These are phyloP conservation scores for Machimus atricapillus DNA, from an alignment of 2,888 invertebrate species.

Conservation along the genomic window DNA sequence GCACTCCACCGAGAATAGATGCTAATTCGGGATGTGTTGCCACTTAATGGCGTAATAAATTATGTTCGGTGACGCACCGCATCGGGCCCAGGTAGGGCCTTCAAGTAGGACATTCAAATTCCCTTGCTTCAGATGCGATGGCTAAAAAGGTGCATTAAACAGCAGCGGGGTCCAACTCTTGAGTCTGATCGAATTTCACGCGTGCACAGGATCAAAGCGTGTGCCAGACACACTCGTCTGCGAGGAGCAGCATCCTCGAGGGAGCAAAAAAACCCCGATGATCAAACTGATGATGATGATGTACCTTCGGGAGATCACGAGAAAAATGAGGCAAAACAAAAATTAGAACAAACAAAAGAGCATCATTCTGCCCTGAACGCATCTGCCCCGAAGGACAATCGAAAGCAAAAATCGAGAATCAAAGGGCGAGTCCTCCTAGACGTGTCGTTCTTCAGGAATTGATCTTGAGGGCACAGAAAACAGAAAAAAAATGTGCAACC, in stretches of 20 bases:
- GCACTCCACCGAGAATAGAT: constrained; percentile 5
- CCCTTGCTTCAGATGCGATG: neutral
- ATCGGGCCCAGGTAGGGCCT: neutral
- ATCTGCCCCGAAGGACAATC: constrained; percentile 18
- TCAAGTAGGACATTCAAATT: neutral
- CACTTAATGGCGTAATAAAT: constrained; percentile 25
- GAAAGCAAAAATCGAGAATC: neutral
- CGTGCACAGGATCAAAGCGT: constrained; percentile 12
- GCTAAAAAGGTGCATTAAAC: neutral
- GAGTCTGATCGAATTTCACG: constrained; percentile 17
- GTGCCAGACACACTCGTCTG: constrained; percentile 16
- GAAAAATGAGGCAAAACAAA: neutral
- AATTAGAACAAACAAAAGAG: constrained; percentile 17
- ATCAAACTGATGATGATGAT: neutral
- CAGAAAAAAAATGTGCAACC: neutral
- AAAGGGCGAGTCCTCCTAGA: neutral
- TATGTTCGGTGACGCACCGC: neutral
- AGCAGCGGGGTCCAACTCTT: neutral
- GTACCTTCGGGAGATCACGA: neutral
- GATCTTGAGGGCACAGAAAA: neutral
- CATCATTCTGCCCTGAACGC: neutral
- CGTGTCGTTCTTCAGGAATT: neutral
- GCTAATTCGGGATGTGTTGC: constrained; percentile 15
- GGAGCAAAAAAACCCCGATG: neutral
- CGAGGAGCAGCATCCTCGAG: neutral